Conservation (phyloP, 2,113 vertebrate genomes). For the Spermophilus dauricus region DNA sequence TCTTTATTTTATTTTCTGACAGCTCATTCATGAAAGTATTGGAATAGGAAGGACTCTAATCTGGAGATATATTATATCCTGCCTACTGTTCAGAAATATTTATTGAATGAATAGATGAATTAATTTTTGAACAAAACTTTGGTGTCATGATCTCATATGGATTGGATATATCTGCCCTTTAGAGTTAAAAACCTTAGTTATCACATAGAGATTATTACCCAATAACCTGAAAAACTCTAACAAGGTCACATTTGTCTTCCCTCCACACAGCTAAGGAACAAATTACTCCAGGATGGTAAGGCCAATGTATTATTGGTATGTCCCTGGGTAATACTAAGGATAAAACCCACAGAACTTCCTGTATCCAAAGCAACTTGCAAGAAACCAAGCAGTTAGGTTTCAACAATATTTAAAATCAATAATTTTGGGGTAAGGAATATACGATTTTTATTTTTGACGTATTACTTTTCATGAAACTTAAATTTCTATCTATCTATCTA, state of each 20-base stretch:
- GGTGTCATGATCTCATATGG: neutral
- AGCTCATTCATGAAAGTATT: constrained; percentile 26
- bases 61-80: neutral
- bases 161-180: neutral
- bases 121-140: constrained; percentile 8
- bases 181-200: neutral
- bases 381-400: constrained; percentile 79
- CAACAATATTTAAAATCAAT: constrained; percentile 75
- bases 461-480: constrained; percentile 78
- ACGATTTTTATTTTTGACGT: constrained; percentile 72
- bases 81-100: neutral
- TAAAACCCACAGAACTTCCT: constrained; percentile 86
- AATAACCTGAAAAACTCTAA: constrained; percentile 1
- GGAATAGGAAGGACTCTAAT: neutral
- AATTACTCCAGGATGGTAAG: neutral
- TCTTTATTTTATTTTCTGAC: neutral
- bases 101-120: constrained; percentile 24
- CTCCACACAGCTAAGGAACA: neutral
- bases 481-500: too few species aligned
- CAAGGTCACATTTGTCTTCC: neutral
- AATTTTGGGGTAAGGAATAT: constrained; percentile 50
- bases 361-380: constrained; percentile 83
- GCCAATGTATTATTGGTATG: neutral
- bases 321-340: neutral
- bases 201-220: neutral